phyloP scores from a whole-genome alignment of 2,888 invertebrate genomes.

The Operophtera brumata region DNA sequence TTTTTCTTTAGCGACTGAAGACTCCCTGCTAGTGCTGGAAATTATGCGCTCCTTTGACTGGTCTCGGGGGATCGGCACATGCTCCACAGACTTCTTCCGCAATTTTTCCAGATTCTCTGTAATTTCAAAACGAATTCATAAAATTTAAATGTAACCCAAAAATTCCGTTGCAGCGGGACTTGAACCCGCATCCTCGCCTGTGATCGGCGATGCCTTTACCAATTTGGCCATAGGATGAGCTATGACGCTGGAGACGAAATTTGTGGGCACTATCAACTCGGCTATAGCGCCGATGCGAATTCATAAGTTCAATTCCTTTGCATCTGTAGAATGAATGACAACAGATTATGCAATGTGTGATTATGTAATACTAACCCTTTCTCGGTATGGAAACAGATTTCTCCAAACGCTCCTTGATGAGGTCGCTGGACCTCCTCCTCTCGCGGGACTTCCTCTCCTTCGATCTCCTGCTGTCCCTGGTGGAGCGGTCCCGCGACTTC shows the following conservation, averaged over 20 bases:
- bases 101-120: conserved; percentile 66
- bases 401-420: conserved; percentile 72
- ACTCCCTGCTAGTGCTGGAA: conserved; percentile 76
- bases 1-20: conserved; percentile 68
- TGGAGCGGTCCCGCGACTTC: conserved; percentile 67
- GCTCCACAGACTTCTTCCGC: conserved; percentile 64
- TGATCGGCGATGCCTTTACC: too few species aligned
- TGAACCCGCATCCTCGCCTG: too few species aligned
- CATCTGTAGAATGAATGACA: background rate
- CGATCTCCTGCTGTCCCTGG: conserved; percentile 62
- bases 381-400: conserved; percentile 75
- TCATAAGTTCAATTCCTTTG: background rate
- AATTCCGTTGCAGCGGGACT: too few species aligned
- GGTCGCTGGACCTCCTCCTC: conserved; percentile 68
- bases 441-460: conserved; percentile 76
- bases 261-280: too few species aligned
- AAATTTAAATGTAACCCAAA: too few species aligned
- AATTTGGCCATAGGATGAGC: too few species aligned
- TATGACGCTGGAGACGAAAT: too few species aligned
- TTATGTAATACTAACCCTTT: conserved; percentile 61
- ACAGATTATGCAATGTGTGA: background rate
- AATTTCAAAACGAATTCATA: conserved; percentile 12
- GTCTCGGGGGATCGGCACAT: conserved; percentile 55
- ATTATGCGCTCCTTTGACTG: conserved; percentile 60
- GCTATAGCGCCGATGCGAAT: too few species aligned